Base-by-base conservation (phyloP, 2,797 vertebrate genomes). In the Dallia pectoralis region DNA sequence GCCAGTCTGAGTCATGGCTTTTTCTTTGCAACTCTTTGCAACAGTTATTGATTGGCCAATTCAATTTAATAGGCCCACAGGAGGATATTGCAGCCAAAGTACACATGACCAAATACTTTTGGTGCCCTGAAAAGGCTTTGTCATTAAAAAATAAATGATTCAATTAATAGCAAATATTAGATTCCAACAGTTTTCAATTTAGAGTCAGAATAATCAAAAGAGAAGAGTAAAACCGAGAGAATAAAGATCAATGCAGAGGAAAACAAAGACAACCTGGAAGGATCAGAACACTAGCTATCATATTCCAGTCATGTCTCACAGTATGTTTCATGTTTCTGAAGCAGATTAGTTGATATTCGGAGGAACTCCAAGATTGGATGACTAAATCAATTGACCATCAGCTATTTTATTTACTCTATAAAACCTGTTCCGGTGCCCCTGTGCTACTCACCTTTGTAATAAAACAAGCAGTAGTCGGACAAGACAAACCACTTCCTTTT, bases 401-500 rank as follows among this genome's bases (percentile, higher is more conserved):
- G n/a, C 19, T 2, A 11, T 36, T 79, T 67, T 2, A 18, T 47
- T 75, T 56, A 44, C 4, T 40, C 30, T 59, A 61, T 73, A 67
- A 70, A 77, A 70, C 67, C 74, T 73, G 68, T 71, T 72, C 75
- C 36, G 25, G 47, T 32, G 67, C 51, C 25, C 27, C 44, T 33
- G 30, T 68, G 19, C 74, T 67, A 91, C 95, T 94, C 89, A 98
- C 96, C 96, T 98, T 99, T 99, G 91, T 99, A 99, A 89, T 99
- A 99, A 93, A 99, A 99, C 83, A 99, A 93, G 91, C 97, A 99
- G 92, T 92, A 97, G 91, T 99, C 98, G 19, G 98, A 95, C 77
- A 99, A 94, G 89, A 99, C 97, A 87, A 99, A 99, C 98, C 98
- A 99, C 78, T 98, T 94, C 78, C 97, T 91, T 83, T 99, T 99